Conservation (phyloP, 2,113 vertebrate species). For the Propithecus coquereli region DNA sequence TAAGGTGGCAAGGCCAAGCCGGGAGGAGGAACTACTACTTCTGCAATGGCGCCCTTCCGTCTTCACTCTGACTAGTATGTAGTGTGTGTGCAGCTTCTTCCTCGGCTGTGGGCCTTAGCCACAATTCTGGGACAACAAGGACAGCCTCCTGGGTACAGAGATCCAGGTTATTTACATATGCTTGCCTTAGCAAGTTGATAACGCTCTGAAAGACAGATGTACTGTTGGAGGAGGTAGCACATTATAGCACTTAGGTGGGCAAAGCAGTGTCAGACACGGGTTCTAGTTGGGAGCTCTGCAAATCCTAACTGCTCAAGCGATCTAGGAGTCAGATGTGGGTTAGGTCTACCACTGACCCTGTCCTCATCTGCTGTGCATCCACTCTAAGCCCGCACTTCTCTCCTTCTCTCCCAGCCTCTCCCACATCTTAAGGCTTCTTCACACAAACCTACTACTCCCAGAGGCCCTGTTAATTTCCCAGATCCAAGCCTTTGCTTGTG, state of each 20-base stretch:
- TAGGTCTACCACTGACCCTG: neutral
- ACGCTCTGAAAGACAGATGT: neutral
- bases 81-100: neutral
- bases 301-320: neutral
- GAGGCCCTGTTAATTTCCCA: neutral
- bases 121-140: neutral
- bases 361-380: neutral
- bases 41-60: fast-evolving
- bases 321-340: neutral
- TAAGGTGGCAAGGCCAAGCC: fast-evolving
- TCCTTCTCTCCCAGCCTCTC: neutral
- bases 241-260: neutral
- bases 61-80: neutral
- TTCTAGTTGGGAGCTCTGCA: neutral
- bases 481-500: neutral
- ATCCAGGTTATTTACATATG: neutral
- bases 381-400: neutral
- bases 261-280: neutral
- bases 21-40: neutral
- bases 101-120: neutral
- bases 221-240: too few species aligned
- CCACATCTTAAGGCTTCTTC: neutral
- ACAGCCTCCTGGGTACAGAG: neutral
- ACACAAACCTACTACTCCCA: neutral
- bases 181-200: neutral